Conservation (phyloP, 2,113 vertebrate genomes). For the Laticauda laticaudata region DNA sequence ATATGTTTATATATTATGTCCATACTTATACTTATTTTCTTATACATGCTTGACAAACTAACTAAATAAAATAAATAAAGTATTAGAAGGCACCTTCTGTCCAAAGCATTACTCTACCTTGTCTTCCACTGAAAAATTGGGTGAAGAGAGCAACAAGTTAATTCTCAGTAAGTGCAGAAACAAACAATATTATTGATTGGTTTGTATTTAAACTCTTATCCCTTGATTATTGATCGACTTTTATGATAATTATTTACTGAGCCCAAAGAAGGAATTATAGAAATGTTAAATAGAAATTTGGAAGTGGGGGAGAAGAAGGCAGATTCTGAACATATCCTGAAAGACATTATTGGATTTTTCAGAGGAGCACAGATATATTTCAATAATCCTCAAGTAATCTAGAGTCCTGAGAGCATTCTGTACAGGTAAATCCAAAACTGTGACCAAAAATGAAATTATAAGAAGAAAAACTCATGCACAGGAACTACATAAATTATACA, state of each 20-base stretch:
- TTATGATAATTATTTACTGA: neutral
- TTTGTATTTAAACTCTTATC: constrained; percentile 9
- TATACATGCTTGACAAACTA: too few species aligned
- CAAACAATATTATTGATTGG: neutral
- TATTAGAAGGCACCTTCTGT: neutral
- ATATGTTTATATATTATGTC: too few species aligned
- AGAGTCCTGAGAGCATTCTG: neutral
- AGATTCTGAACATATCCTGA: neutral
- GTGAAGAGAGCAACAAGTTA: neutral
- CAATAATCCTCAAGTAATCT: constrained; percentile 1
- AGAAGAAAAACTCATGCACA: neutral
- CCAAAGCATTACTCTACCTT: neutral
- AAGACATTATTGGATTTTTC: constrained; percentile 3
- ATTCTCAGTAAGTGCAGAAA: neutral
- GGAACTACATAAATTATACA: neutral
- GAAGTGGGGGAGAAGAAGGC: neutral
- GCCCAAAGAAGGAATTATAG: constrained; percentile 7
- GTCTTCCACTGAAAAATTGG: constrained; percentile 1
- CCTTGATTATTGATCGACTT: neutral
- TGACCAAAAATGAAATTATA: neutral
- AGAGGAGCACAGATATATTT: constrained; percentile 29
- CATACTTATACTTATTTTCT: too few species aligned
- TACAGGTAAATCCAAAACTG: constrained; percentile 4
- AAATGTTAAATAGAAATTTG: constrained; percentile 7
- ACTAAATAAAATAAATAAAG: neutral